Evolutionary conservation across 1,140 invertebrate species (phyloP).

Genomic region (Cotesia vestalis): DNA sequence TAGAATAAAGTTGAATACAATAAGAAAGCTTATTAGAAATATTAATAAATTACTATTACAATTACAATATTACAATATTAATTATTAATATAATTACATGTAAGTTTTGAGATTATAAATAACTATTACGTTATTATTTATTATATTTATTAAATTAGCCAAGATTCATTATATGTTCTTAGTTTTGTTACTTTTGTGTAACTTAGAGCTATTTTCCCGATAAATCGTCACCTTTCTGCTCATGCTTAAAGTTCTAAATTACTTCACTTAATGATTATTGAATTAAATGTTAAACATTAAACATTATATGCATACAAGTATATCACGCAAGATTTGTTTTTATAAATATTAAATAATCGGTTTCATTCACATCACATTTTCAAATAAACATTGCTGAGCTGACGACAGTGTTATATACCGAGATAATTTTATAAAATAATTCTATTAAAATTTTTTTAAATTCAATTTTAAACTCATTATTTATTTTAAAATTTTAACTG

Average conservation of each 20-base stretch:
- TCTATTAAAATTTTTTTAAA: no score
- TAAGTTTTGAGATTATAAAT: background rate
- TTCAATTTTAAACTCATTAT: no score
- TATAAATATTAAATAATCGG: background rate
- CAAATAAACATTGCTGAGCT: no score
- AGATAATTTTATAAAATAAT: no score
- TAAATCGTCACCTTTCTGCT: background rate
- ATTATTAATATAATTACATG: background rate
- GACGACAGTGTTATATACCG: no score
- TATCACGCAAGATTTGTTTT: constrained; percentile 30
- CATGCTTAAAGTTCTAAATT: background rate
- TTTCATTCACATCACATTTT: no score
- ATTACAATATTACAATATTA: no score
- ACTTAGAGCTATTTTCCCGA: background rate
- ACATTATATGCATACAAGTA: constrained; percentile 16
- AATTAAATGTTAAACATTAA: constrained; percentile 18
- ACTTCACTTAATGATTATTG: no score
- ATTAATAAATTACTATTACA: constrained; percentile 33
- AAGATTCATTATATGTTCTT: background rate
- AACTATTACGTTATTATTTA: background rate
- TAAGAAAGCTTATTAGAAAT: constrained; percentile 53
- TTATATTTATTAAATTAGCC: background rate
- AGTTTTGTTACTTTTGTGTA: background rate
- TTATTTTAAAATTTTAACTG: no score
- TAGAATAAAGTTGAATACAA: constrained; percentile 57